Percentiles rank a stretch among this genome's conserved stretches.
phyloP scores from a whole-genome alignment of 2,113 vertebrate genomes.

The Heliornis fulica region DNA sequence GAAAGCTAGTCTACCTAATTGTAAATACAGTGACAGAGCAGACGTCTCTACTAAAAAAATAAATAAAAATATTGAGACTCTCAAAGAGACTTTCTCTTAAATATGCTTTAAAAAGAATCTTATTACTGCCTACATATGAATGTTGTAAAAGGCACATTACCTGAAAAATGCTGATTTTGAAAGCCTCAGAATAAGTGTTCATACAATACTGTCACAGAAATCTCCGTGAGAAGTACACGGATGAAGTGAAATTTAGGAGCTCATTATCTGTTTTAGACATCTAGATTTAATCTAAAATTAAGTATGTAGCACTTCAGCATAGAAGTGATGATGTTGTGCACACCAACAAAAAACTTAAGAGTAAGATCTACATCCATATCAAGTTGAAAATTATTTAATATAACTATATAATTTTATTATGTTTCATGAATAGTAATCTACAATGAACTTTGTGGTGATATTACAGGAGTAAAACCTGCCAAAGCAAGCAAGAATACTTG shows the following conservation, averaged over 20 bases:
- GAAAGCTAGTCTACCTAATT: not conserved
- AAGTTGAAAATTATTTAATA: not conserved
- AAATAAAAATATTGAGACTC: fast-evolving
- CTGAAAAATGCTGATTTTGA: not conserved
- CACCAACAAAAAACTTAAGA: not conserved
- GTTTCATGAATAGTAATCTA: not conserved
- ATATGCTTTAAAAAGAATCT: not conserved
- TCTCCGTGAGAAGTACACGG: not conserved
- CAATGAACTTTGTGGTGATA: not conserved
- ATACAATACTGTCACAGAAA: not conserved
- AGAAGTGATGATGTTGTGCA: not conserved
- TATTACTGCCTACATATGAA: not conserved
- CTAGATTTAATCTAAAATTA: not conserved
- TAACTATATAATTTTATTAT: not conserved
- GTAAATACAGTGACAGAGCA: not conserved
- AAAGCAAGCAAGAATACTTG: not conserved
- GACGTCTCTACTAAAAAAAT: not conserved
- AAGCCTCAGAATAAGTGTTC: not conserved
- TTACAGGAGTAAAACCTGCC: not conserved
- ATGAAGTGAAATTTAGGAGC: not conserved
- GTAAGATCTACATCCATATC: not conserved
- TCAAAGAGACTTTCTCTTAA: not conserved
- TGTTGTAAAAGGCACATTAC: not conserved
- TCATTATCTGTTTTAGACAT: not conserved
- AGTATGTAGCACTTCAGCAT: not conserved